Evolutionary conservation across 2,888 invertebrate genomes (phyloP), one percentile per base, ranked within the genome.

Genomic region (Pandemis heparana): DNA sequence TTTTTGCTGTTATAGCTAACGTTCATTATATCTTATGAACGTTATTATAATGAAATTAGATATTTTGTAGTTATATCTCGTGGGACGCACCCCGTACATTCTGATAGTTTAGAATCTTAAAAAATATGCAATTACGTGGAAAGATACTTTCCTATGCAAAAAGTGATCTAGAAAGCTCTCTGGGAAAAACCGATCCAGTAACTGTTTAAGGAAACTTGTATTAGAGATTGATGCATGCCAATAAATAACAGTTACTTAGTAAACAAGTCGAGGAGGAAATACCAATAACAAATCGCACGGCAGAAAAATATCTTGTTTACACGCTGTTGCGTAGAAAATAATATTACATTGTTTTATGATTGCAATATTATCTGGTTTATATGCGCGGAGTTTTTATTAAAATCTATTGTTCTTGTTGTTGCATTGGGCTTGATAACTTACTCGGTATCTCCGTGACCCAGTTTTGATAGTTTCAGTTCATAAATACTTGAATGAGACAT

Each of bases 291-390:
- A 39, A 65, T 43, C 66, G 43, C 48, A 9, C 16, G 18, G 14
- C 12, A 62, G 23, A 41, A 68, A 62, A 67, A 67, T n/a, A 67
- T 41, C 18, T 46, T 72, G 62, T 72, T 72, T 56, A 53, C 46
- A 53, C 53, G 10, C 38, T 51, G 46, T 48, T 38, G 39, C 56
- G n/a, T 48, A 62, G 56, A 63, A 46, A 46, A 63, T 46, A 60
- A 62, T 67, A 53, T 32, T 62, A 38, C n/a, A 48, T 46, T 41
- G n/a, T 59, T 62, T 46, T 61, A 32, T 39, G 23, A 61, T 56
- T 67, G 32, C 53, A 63, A 48, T 23, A 56, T 48, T 48, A 72
- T 73, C 68, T 59, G 48, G 41, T 64, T 64, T 64, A 59, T 68
- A 53, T 41, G 63, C 68, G 63, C 39, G 62, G 14, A 41, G 2